A percentile compares a stretch with the other conserved stretches of the same genome.
Evolutionary conservation across 2,888 invertebrate genomes (phyloP).

Genomic region (Thyatira batis): DNA sequence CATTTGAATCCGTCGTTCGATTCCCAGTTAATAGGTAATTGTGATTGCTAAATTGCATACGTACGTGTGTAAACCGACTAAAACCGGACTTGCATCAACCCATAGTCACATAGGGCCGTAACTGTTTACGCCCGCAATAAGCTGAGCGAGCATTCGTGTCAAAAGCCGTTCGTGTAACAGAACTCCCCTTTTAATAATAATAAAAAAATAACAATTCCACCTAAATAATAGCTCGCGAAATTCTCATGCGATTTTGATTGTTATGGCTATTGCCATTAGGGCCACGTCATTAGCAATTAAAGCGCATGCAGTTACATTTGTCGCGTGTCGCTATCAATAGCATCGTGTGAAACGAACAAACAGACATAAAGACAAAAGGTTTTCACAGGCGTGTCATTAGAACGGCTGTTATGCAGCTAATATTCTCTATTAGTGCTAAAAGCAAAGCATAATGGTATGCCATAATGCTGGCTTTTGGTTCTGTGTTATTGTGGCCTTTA

Average conservation of each 20-base stretch:
- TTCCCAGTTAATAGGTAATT: not conserved
- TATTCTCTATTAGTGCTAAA: conserved; percentile 39
- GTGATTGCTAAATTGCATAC: not conserved
- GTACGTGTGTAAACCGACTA: conserved; percentile 19
- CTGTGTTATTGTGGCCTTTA: conserved; percentile 19
- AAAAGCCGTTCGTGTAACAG: conserved; percentile 27
- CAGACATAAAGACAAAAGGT: conserved; percentile 42
- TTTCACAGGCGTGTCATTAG: conserved; percentile 47
- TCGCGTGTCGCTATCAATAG: conserved; percentile 29
- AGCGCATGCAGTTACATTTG: conserved; percentile 14
- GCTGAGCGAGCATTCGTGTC: conserved; percentile 47
- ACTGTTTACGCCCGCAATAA: conserved; percentile 45
- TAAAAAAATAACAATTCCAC: conserved; percentile 33
- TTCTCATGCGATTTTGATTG: conserved; percentile 12
- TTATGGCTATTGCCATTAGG: conserved; percentile 13
- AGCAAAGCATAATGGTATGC: conserved; percentile 21
- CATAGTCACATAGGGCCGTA: conserved; percentile 25
- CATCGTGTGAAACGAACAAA: conserved; percentile 38
- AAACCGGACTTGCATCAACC: conserved; percentile 31
- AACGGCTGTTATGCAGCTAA: conserved; percentile 42
- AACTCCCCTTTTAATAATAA: conserved; percentile 1
- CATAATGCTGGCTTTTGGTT: conserved; percentile 11
- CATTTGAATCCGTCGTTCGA: not conserved
- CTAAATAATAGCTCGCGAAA: conserved; percentile 22
- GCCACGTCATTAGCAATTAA: conserved; percentile 9